Conservation (phyloP, 2,113 vertebrate genomes). For the Labeo rohita region DNA sequence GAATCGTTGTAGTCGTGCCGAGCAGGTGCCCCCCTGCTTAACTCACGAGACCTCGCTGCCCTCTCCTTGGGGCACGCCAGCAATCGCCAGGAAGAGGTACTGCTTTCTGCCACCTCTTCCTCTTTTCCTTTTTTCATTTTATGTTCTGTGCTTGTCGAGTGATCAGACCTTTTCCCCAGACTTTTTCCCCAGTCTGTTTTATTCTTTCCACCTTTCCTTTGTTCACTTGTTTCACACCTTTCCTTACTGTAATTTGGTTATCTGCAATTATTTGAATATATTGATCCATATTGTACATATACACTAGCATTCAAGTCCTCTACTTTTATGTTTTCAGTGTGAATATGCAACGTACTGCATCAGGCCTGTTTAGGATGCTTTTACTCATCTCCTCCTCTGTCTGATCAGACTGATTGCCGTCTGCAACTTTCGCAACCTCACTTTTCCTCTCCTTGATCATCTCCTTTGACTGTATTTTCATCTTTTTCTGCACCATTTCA, state of each 20-base stretch:
- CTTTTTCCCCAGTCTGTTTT: background rate
- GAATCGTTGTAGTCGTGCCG: constrained; percentile 91
- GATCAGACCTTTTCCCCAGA: background rate
- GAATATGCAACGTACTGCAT: background rate
- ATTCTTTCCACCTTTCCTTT: background rate
- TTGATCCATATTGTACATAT: background rate
- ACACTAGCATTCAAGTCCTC: too few species aligned
- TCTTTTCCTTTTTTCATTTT: background rate
- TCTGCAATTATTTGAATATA: background rate
- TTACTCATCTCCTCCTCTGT: background rate
- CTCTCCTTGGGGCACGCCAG: constrained; percentile 99
- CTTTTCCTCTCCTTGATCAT: background rate
- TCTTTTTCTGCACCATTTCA: background rate
- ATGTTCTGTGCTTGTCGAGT: constrained; percentile 27
- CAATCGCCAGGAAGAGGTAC: constrained; percentile 99
- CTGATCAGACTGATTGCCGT: background rate
- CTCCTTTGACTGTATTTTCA: background rate
- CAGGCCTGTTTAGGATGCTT: background rate
- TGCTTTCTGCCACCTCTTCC: constrained; percentile 65
- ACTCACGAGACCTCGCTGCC: constrained; percentile 98
- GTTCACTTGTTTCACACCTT: constrained; percentile 9
- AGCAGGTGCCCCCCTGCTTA: constrained; percentile 98
- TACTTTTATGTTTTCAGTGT: background rate
- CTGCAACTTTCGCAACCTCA: background rate
- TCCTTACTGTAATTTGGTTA: background rate